Percentiles rank a stretch among this genome's conserved stretches.
Evolutionary conservation across 37 sponge, comb jelly and placozoan species (phyloP).

Genomic region (Axinella damicornis): DNA sequence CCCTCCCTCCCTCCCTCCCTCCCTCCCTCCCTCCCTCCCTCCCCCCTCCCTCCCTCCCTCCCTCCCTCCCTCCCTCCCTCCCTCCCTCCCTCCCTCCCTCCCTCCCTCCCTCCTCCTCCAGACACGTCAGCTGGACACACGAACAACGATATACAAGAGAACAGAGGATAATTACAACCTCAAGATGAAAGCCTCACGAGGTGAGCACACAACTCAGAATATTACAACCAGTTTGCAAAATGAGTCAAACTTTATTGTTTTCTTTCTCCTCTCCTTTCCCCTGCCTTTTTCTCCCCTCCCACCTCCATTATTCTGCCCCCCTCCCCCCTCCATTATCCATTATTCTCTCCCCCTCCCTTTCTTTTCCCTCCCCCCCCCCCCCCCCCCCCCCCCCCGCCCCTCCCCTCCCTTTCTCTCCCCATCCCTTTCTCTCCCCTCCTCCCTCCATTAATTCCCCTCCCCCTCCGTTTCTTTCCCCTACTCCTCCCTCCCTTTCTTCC

Average conservation of each 20-base stretch:
- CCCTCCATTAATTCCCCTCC: no score
- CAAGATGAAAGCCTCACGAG: constrained; percentile 95
- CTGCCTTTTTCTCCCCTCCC: no score
- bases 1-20: background rate
- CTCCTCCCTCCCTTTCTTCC: background rate
- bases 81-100: background rate
- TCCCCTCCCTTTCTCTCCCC: background rate
- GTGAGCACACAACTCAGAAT: constrained; percentile 14
- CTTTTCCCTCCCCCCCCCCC: background rate
- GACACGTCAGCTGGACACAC: constrained; percentile 70
- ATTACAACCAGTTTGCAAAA: no score
- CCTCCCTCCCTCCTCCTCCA: background rate
- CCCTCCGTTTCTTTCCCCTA: no score
- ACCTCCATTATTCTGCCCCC: background rate
- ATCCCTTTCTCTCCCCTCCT: background rate
- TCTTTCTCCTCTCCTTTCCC: background rate
- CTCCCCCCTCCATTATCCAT: background rate
- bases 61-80: background rate
- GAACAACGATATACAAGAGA: constrained; percentile 92
- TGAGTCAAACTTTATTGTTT: no score
- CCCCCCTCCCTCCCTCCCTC: background rate
- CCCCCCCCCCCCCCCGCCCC: background rate
- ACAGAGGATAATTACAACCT: constrained; percentile 88
- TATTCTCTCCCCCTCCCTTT: background rate
- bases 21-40: background rate